Base-by-base conservation (phyloP, 1,140 invertebrate genomes). In the Brachionus calyciflorus region DNA sequence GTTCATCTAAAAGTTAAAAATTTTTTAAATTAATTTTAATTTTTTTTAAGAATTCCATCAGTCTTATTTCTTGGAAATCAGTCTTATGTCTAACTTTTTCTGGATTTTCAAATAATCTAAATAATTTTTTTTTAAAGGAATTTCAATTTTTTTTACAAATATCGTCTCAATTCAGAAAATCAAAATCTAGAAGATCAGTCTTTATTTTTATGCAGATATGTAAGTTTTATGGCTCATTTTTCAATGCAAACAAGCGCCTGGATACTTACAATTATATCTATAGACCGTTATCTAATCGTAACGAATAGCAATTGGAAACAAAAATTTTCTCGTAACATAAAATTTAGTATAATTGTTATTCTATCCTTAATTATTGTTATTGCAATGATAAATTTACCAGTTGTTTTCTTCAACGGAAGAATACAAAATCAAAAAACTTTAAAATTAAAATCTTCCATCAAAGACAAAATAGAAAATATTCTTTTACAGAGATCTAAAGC, bases 111-210 rank as follows among this genome's bases (percentile, higher is more conserved):
- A n/a, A n/a, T n/a, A n/a, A n/a, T n/a, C n/a, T n/a, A n/a, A 37
- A 37, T 5, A 37, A 37, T 37, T 37, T 40, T 73, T 73, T 28
- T 40, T 73, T 73, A 30, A 21, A 73, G 69, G 69, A 73, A 73
- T 24, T 73, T 73, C 26, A 73, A 73, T 40, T 73, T 73, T 55
- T 73, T 73, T 73, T 73, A 73, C 46, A 73, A 73, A 73, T 73
- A 73, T 55, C 69, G 33, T 19, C 46, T 73, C 1, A 73, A 55
- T n/a, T 37, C 46, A 12, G n/a, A 49, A 55, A 51, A 73, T 21
- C 46, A 49, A 55, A 73, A 73, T 28, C 40, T 73, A 33, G 69
- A 73, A 46, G 51, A 73, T 30, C 69, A 73, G 30, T 51, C 46
- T 3, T 37, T 73, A 19, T 73, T 73, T 55, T 55, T 73, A 37